A percentile compares a stretch with the other conserved stretches of the same genome.
Evolutionary conservation across 1,140 invertebrate species (phyloP).

Genomic region (Drosophila gunungcola): DNA sequence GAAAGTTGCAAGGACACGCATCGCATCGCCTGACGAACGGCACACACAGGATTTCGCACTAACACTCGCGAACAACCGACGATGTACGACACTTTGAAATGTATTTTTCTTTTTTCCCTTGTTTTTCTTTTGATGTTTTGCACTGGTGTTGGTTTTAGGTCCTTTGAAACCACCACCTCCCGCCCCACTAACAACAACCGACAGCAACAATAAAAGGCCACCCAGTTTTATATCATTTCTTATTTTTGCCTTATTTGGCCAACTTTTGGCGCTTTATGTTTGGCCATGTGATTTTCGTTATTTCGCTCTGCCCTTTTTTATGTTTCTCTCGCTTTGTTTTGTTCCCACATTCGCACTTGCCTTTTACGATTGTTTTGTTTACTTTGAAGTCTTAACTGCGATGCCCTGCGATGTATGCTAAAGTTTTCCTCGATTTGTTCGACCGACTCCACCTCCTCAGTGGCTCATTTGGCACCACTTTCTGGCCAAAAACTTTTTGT

Average conservation of each 20-base stretch:
- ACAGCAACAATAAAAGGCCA: not conserved
- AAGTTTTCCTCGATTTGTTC: constrained; percentile 31
- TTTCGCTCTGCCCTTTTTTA: constrained; percentile 32
- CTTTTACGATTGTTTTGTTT: constrained; percentile 58
- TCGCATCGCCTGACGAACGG: constrained; percentile 46
- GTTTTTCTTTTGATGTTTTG: constrained; percentile 51
- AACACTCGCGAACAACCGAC: constrained; percentile 20
- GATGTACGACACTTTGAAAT: constrained; percentile 66
- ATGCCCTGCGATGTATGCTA: constrained; percentile 48
- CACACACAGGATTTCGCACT: constrained; percentile 18
- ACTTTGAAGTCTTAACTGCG: constrained; percentile 63
- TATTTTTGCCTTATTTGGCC: constrained; percentile 52
- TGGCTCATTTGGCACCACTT: constrained; percentile 65
- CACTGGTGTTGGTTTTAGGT: constrained; percentile 32
- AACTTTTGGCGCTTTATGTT: constrained; percentile 71
- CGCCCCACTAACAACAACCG: constrained; percentile 10
- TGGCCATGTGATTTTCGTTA: constrained; percentile 59
- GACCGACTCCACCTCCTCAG: constrained; percentile 7
- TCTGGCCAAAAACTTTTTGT: constrained; percentile 37
- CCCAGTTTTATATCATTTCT: constrained; percentile 31
- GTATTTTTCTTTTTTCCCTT: constrained; percentile 34
- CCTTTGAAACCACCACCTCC: constrained; percentile 41
- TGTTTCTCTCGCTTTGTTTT: constrained; percentile 31
- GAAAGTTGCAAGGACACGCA: constrained; percentile 72
- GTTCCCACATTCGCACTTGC: constrained; percentile 38